Conservation (phyloP, 2,113 vertebrate species). For the Cyprinodon brontotheroides region DNA sequence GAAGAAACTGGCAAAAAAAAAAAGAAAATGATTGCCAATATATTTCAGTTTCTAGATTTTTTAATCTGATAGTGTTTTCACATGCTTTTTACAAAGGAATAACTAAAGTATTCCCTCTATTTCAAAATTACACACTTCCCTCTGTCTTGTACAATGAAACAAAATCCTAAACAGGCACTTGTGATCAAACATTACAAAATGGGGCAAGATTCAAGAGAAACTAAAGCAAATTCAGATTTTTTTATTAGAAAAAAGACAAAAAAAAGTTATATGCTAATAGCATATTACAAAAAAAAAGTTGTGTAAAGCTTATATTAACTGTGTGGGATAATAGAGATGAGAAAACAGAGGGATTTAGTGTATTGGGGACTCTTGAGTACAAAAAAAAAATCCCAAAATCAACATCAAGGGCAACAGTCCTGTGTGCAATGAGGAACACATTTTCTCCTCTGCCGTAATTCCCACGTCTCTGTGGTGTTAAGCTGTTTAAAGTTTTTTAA, state of each 20-base stretch:
- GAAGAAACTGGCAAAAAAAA: background rate
- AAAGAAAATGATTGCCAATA: background rate
- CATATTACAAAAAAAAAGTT: background rate
- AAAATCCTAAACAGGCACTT: background rate
- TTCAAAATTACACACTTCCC: background rate
- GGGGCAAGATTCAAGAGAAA: background rate
- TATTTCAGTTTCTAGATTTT: background rate
- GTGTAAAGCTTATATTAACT: background rate
- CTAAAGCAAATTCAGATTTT: background rate
- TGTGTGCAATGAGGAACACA: background rate
- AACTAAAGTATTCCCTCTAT: background rate
- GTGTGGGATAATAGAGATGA: background rate
- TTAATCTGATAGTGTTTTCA: background rate
- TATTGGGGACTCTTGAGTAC: background rate
- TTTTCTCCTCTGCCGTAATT: conserved; percentile 18
- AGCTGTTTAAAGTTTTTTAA: conserved; percentile 70
- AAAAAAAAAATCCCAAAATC: background rate
- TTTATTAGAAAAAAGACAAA: background rate
- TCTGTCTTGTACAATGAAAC: background rate
- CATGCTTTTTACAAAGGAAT: too few relatives aligned
- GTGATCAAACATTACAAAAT: background rate
- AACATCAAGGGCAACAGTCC: background rate
- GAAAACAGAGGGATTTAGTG: background rate
- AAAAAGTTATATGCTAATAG: background rate
- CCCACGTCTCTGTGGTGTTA: conserved; percentile 45